Evolutionary conservation across 2,888 invertebrate genomes (phyloP).

Genomic region (Gnatocerus cornutus): DNA sequence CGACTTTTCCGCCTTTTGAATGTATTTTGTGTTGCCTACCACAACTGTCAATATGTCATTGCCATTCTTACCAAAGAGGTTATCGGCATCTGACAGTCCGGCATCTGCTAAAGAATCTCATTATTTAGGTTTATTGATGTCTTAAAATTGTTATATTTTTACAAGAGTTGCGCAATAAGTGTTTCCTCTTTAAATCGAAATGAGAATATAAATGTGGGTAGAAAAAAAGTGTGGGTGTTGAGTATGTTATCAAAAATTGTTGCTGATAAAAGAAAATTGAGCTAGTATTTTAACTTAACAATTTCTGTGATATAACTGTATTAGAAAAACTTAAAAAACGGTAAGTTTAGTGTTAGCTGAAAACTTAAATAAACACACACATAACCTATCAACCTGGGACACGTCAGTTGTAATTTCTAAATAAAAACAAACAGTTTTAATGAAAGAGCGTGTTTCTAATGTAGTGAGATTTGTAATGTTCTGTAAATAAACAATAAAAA

Average conservation of each 20-base stretch:
- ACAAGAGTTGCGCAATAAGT: background rate
- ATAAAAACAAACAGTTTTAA: background rate
- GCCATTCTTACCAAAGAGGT: background rate
- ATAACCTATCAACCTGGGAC: slow-evolving; percentile 9
- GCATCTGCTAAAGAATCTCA: background rate
- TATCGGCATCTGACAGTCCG: background rate
- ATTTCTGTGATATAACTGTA: slow-evolving; percentile 15
- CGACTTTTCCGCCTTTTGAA: no score
- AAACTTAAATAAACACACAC: background rate
- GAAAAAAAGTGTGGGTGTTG: slow-evolving; percentile 15
- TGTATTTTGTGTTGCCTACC: slow-evolving; percentile 14
- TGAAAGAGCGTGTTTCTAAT: background rate
- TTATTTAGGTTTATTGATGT: no score
- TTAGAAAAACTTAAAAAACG: background rate
- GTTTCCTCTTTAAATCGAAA: background rate
- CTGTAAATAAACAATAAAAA: no score
- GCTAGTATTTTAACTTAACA: background rate
- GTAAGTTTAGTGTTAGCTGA: background rate
- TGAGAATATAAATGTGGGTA: background rate
- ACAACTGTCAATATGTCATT: background rate
- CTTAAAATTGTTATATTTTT: background rate
- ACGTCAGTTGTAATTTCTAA: slow-evolving; percentile 1
- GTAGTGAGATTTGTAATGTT: no score
- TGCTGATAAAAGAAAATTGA: background rate
- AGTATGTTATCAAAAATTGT: slow-evolving; percentile 6